Percentiles rank a stretch among this genome's conserved stretches.
Conservation (phyloP, 2,888 invertebrate species). For the Pycnomerus fuliginosus region DNA sequence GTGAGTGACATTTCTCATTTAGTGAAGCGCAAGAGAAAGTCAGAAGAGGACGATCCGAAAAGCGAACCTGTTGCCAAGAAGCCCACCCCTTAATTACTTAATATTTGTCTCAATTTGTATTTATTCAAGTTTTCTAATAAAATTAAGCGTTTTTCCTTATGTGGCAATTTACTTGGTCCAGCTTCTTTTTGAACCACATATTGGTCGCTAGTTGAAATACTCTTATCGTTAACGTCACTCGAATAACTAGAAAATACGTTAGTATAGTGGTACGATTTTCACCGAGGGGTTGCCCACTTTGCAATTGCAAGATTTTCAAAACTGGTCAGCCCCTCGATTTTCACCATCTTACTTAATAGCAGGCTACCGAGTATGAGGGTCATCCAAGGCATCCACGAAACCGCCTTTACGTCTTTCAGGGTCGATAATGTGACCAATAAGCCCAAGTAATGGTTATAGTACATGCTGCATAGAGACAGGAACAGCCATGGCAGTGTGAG, state of each 20-base stretch:
- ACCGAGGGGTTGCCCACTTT: not conserved
- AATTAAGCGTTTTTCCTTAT: constrained; percentile 4
- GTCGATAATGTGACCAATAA: not conserved
- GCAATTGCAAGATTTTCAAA: too few relatives aligned
- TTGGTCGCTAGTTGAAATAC: constrained; percentile 41
- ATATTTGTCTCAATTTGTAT: constrained; percentile 1
- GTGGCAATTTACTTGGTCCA: constrained; percentile 32
- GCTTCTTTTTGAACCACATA: constrained; percentile 44
- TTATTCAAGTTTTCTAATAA: not conserved
- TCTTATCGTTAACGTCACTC: constrained; percentile 19
- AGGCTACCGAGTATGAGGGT: not conserved
- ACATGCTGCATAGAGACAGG: not conserved
- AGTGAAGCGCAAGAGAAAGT: constrained; percentile 74
- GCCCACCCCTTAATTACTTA: constrained; percentile 48
- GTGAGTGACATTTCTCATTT: constrained; percentile 80
- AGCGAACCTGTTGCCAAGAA: constrained; percentile 61
- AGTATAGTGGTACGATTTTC: not conserved
- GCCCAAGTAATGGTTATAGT: not conserved
- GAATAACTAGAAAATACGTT: not conserved
- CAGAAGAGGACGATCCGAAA: constrained; percentile 55
- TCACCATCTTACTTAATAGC: not conserved
- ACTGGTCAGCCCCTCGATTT: too few relatives aligned
- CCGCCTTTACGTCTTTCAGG: not conserved
- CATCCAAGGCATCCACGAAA: not conserved
- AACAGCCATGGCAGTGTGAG: not conserved